Conservation (phyloP, 2,888 invertebrate species). For the Dorcus parallelipipedus region DNA sequence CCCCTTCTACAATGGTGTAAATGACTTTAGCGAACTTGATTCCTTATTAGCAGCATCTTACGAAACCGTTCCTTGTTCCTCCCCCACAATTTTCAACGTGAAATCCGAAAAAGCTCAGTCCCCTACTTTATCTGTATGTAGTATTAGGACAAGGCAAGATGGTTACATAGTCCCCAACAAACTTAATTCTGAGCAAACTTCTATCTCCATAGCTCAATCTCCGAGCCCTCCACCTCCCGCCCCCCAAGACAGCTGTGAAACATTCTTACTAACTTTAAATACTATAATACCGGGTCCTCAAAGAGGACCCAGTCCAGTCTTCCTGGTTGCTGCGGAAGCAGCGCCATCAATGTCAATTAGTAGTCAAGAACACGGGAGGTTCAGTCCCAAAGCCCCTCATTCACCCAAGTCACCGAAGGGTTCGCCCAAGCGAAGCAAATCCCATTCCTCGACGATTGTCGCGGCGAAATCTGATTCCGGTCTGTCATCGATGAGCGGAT, state of each 20-base stretch:
- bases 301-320: constrained; percentile 46
- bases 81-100: constrained; percentile 54
- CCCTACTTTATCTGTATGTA: constrained; percentile 61
- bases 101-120: constrained; percentile 58
- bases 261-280: constrained; percentile 50
- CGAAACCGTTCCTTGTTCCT: constrained; percentile 50
- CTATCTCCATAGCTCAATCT: constrained; percentile 40
- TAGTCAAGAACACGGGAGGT: constrained; percentile 48
- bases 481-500: constrained; percentile 81
- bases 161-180: constrained; percentile 50
- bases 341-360: constrained; percentile 42
- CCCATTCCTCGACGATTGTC: constrained; percentile 61
- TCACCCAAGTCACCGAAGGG: constrained; percentile 72
- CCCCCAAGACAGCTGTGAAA: constrained; percentile 62
- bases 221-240: constrained; percentile 82
- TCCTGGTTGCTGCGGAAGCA: constrained; percentile 45
- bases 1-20: constrained; percentile 45
- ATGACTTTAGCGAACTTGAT: constrained; percentile 51
- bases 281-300: constrained; percentile 28
- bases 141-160: constrained; percentile 63
- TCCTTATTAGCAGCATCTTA: constrained; percentile 52
- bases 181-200: constrained; percentile 19
- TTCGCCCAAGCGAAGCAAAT: constrained; percentile 66
- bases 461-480: constrained; percentile 84
- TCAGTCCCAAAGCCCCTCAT: constrained; percentile 61